Evolutionary conservation across 1,140 invertebrate genomes (phyloP).

Genomic region (Drosophila arizonae): DNA sequence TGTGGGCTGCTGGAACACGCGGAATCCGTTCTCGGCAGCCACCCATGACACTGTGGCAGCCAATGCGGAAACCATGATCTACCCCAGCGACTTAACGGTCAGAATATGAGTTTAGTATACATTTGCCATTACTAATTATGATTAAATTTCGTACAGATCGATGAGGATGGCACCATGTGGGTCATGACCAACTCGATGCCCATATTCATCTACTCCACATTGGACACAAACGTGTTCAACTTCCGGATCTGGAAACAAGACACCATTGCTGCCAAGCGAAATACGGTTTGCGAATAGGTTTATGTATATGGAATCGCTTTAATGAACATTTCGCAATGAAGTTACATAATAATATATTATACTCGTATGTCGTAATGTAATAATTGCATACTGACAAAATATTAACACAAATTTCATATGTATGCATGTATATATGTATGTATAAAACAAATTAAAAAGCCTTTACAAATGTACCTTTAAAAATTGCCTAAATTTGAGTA

Average conservation of each 20-base stretch:
- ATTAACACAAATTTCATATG: conserved; percentile 54
- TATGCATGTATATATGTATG: conserved; percentile 17
- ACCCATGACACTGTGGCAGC: conserved; percentile 85
- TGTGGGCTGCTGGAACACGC: conserved; percentile 88
- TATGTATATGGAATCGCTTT: conserved; percentile 63
- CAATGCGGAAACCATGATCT: conserved; percentile 86
- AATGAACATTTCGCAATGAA: conserved; percentile 52
- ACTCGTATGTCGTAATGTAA: conserved; percentile 37
- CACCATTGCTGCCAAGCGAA: conserved; percentile 53
- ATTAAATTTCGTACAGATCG: conserved; percentile 77
- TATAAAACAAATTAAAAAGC: conserved; percentile 74
- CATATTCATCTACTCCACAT: conserved; percentile 84
- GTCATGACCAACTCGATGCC: conserved; percentile 86
- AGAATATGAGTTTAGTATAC: conserved; percentile 6
- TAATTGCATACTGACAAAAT: conserved; percentile 46
- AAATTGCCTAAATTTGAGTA: conserved; percentile 80
- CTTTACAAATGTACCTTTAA: conserved; percentile 69
- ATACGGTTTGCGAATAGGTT: conserved; percentile 70
- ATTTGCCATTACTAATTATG: neutral
- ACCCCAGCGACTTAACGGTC: conserved; percentile 84
- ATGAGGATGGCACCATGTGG: conserved; percentile 85
- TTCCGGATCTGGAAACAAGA: conserved; percentile 84
- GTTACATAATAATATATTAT: conserved; percentile 56
- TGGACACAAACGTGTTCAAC: conserved; percentile 85
- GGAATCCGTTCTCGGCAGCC: conserved; percentile 82